These are phyloP conservation scores for Dendrocopos noguchii DNA, from an alignment of 2,113 vertebrate genomes.

Conservation along the genomic window DNA sequence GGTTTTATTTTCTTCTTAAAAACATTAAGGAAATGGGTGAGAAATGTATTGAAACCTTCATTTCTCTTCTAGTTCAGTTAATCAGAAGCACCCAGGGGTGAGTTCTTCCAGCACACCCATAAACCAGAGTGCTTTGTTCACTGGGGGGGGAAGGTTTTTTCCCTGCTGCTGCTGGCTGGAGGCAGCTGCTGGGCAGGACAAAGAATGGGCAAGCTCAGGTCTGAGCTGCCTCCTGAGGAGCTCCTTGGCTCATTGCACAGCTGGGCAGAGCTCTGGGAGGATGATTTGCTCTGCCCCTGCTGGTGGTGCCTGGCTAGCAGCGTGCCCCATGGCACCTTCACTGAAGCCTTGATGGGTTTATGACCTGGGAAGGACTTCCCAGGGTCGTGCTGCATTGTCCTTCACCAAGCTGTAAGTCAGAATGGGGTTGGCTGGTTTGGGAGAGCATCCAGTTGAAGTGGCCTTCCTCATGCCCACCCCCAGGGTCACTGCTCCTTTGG, in stretches of 20 bases:
- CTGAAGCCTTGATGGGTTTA: not conserved
- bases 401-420: not conserved
- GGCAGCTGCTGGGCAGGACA: not conserved
- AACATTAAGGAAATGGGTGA: not conserved
- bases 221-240: not conserved
- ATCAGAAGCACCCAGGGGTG: not conserved
- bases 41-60: not conserved
- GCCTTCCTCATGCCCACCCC: not conserved
- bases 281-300: not conserved
- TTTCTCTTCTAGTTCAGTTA: not conserved
- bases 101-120: not conserved
- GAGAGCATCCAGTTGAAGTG: not conserved
- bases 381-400: not conserved
- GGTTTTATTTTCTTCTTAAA: no score
- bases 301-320: no score
- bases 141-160: not conserved
- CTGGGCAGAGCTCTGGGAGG: not conserved
- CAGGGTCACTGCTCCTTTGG: not conserved
- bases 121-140: conserved; percentile 8
- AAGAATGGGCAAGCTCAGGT: not conserved
- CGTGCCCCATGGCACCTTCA: no score
- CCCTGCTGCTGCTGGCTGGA: not conserved
- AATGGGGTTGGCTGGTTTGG: rapidly evolving
- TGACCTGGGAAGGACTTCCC: not conserved
- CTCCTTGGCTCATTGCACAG: not conserved